Base-by-base conservation (phyloP, 1,140 invertebrate species). In the Bombus ignitus region DNA sequence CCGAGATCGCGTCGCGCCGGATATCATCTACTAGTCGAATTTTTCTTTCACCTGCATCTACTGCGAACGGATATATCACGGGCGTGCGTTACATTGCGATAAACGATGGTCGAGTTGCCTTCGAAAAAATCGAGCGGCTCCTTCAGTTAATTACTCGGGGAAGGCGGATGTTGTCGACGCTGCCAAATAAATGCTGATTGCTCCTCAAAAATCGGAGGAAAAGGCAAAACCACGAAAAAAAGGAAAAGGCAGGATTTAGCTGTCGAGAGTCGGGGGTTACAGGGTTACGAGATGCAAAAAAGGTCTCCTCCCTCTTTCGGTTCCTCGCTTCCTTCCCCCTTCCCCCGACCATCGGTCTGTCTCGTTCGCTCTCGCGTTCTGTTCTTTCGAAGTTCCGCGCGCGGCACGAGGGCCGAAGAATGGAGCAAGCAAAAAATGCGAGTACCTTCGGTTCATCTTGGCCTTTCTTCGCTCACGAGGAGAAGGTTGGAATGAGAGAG, bases 251-350 rank as follows among this genome's bases (percentile, higher is more conserved):
- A 87, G 44, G 87, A 87, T 88, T 83, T 57, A 78, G 13, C 66
- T 53, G 72, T 37, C 72, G 73, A 59, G 77, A 72, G 80, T 37
- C 87, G 70, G 39, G 44, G 88, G 85, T 87, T 80, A 82, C 65
- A 79, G 42, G 74, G 81, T 90, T 87, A 82, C 85, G 59, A 84
- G 81, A 87, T 82, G 85, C 88, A 85, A 89, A 84, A 81, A 83
- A 57, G 57, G 35, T 32, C 59, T 37, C 80, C 59, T 37, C 37
- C 42, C 59, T 28, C 42, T 81, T 81, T 78, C 37, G 42, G 66
- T 53, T 47, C 74, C 66, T 37, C 80, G 81, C 42, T 70, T 35
- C 75, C 18, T 32, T 35, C 3, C 10, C 65, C 3, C n/a, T 25
- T 59, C 35, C 13, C 39, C 8, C 35, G 66, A 59, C 28, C 35